Percentiles rank a stretch among this genome's conserved stretches.
phyloP scores from a whole-genome alignment of 2,113 vertebrate genomes.

The Thoracochromis brauschi region DNA sequence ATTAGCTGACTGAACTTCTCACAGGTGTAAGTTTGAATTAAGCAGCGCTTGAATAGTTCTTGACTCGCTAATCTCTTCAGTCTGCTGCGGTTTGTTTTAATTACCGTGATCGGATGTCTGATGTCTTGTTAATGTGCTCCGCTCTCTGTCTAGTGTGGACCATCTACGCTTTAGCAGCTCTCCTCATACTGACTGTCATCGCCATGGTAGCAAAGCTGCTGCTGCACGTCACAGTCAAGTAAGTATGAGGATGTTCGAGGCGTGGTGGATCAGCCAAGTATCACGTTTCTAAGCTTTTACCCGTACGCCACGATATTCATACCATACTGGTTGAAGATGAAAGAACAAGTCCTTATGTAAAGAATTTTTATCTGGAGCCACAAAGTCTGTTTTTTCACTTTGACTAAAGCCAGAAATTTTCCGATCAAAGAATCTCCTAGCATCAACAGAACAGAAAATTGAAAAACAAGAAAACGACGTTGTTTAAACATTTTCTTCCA shows the following conservation, averaged over 20 bases:
- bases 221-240: slow-evolving; percentile 89
- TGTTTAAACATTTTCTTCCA: neutral
- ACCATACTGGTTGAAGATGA: neutral
- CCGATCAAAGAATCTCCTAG: neutral
- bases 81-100: slow-evolving; percentile 7
- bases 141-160: slow-evolving; percentile 81
- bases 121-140: neutral
- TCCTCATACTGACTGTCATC: slow-evolving; percentile 85
- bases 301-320: neutral
- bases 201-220: slow-evolving; percentile 88
- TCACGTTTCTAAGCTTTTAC: neutral
- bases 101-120: neutral
- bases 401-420: neutral
- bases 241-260: slow-evolving; percentile 53
- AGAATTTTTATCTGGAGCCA: neutral
- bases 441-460: neutral
- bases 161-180: slow-evolving; percentile 86
- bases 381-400: neutral
- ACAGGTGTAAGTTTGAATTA: slow-evolving; percentile 10
- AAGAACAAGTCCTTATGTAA: neutral
- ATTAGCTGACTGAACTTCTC: neutral
- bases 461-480: neutral
- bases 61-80: slow-evolving; percentile 4
- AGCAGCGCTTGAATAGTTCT: neutral
- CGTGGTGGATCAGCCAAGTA: neutral